Evolutionary conservation across 2,113 vertebrate genomes (phyloP), one percentile per base, ranked within the genome.

Genomic region (Equus przewalskii): DNA sequence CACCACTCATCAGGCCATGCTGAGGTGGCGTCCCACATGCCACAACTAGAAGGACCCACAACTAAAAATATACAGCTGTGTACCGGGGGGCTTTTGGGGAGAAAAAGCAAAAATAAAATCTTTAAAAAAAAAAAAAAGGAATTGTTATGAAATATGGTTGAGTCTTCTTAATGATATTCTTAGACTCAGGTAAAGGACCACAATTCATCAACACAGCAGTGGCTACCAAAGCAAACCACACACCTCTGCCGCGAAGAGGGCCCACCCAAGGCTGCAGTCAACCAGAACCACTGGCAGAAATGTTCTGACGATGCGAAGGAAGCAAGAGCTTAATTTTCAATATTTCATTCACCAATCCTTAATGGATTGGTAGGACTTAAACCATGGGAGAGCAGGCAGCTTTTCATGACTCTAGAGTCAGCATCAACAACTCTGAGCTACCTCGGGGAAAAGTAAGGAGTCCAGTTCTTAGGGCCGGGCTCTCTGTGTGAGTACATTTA

Each of bases 151-250:
- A 92, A 79, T 33, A 87, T 89, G 65, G 88, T 78, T 92, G 94
- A 69, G 30, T 86, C 16, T 58, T 95, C 44, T 96, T 79, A 91
- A 54, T 41, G 15, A 72, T 83, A 95, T 92, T 91, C 67, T 92
- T 91, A 64, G 15, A 88, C 41, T 92, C 49, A 82, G 16, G 41
- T 85, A 95, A 94, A 96, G 36, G n/a, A 70, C 26, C 81, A 67
- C 46, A 96, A 72, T 90, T 90, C 33, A 92, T 51, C 75, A 73
- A 67, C n/a, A 67, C 36, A 49, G 12, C 54, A 49, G 28, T 56
- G 36, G 54, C 33, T 80, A 64, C 46, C 7, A 33, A 76, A 91
- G 41, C 44, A 91, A 96, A 85, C n/a, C 87, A 84, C 56, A 81
- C 70, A 19, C 18, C 54, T 95, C 56, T 30, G 19, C 51, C 83